Percentiles rank a stretch among this genome's conserved stretches.
Evolutionary conservation across 2,113 vertebrate genomes (phyloP).

Genomic region (Corythaeola cristata): DNA sequence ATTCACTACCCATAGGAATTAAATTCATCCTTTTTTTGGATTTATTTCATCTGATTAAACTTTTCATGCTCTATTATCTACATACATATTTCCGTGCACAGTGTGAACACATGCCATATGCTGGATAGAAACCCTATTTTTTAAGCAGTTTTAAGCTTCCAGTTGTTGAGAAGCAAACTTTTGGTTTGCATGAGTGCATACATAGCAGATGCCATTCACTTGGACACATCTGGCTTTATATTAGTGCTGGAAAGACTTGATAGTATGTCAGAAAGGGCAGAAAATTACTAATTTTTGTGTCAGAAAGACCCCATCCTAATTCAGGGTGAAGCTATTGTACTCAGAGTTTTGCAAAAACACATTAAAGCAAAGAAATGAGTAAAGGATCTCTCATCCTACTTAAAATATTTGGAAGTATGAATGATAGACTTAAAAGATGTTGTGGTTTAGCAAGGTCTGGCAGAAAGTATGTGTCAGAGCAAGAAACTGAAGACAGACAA

Average conservation of each 20-base stretch:
- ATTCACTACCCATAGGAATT: not conserved
- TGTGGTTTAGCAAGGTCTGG: not conserved
- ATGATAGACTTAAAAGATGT: not conserved
- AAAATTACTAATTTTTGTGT: not conserved
- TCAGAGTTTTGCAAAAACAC: not conserved
- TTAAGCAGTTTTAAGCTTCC: not conserved
- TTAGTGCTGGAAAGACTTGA: not conserved
- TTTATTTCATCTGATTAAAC: not conserved
- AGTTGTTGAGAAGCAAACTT: not conserved
- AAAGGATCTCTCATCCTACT: not conserved
- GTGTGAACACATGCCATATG: too few relatives aligned
- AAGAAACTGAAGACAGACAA: not conserved
- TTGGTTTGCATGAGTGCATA: not conserved
- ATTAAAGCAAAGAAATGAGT: not conserved
- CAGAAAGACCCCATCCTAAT: not conserved
- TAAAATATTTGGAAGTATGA: not conserved
- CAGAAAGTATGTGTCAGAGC: not conserved
- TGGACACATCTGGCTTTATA: not conserved
- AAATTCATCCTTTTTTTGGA: not conserved
- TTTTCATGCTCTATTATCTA: not conserved
- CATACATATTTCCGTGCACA: not conserved
- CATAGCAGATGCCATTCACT: not conserved
- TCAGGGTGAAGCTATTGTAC: not conserved
- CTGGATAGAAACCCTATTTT: not conserved
- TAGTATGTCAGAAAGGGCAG: not conserved